A percentile compares a stretch with the other conserved stretches of the same genome.
phyloP scores from a whole-genome alignment of 2,888 invertebrate genomes.

The Formica aserva region DNA sequence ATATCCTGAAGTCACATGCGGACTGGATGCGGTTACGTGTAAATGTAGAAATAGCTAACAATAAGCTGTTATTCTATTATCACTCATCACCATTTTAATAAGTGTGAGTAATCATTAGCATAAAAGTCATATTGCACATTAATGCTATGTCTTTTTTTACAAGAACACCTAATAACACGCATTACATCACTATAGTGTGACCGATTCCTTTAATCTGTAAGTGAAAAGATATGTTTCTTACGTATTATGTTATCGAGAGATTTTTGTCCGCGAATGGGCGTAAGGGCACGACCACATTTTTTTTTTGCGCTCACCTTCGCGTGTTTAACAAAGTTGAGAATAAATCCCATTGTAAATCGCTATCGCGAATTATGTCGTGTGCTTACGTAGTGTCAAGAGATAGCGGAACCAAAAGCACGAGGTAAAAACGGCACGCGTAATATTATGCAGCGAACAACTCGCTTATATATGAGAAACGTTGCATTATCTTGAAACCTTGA shows the following conservation, averaged over 20 bases:
- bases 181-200: neutral
- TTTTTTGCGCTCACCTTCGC: neutral
- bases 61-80: constrained; percentile 1
- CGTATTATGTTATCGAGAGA: neutral
- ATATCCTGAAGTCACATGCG: neutral
- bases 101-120: neutral
- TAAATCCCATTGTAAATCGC: constrained; percentile 5
- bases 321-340: neutral
- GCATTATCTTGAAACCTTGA: constrained; percentile 31
- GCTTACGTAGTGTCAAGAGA: constrained; percentile 29
- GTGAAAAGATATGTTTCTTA: neutral
- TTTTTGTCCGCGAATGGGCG: neutral
- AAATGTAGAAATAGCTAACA: constrained; percentile 23
- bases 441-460: neutral
- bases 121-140: neutral
- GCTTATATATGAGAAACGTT: constrained; percentile 35
- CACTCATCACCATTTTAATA: constrained; percentile 9
- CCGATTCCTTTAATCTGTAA: neutral
- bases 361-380: neutral
- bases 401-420: constrained; percentile 20
- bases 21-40: neutral
- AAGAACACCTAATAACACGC: neutral
- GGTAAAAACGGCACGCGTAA: constrained; percentile 16
- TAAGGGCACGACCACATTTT: neutral
- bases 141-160: neutral